A percentile compares a stretch with the other conserved stretches of the same genome.
Evolutionary conservation across 2,797 vertebrate species (phyloP).

Genomic region (Trachops cirrhosus): DNA sequence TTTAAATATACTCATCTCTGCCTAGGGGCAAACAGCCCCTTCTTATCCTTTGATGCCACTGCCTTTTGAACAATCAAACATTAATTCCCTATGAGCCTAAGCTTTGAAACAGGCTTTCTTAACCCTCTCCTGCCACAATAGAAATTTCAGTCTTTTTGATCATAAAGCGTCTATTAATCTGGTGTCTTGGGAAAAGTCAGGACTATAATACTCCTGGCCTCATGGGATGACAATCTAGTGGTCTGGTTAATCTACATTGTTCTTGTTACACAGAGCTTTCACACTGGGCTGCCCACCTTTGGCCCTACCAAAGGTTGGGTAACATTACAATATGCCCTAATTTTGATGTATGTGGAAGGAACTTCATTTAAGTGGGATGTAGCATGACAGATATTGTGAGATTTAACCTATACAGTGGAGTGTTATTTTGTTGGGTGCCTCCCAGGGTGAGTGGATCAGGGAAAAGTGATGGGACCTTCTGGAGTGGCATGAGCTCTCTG

Average conservation of each 20-base stretch:
- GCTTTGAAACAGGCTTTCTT: background rate
- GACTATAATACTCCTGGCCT: background rate
- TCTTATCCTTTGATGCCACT: background rate
- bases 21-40: background rate
- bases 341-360: background rate
- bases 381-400: background rate
- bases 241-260: background rate
- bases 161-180: background rate
- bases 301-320: background rate
- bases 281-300: background rate
- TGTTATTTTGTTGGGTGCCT: background rate
- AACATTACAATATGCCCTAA: background rate
- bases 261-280: background rate
- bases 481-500: background rate
- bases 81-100: background rate
- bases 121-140: background rate
- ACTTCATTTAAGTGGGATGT: background rate
- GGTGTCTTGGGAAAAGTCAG: background rate
- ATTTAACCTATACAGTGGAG: background rate
- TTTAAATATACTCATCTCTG: background rate
- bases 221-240: background rate
- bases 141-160: background rate
- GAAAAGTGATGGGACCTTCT: background rate
- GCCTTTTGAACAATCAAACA: background rate
- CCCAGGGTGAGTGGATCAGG: background rate